A percentile compares a stretch with the other conserved stretches of the same genome.
Conservation (phyloP, 2,113 vertebrate genomes). For the Cebidichthys violaceus region DNA sequence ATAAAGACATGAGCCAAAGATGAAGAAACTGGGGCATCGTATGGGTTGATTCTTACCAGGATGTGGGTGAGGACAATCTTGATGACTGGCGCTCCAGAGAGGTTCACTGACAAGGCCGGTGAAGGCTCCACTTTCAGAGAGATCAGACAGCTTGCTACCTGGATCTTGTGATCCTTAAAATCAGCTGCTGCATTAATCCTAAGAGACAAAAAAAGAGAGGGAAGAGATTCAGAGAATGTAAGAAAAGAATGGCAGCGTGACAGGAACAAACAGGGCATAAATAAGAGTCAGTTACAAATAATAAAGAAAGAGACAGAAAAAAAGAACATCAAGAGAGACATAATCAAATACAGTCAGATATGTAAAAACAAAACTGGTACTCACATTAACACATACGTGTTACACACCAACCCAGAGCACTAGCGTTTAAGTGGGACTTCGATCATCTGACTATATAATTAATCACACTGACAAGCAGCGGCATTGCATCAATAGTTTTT, state of each 20-base stretch:
- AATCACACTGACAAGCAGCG: constrained; percentile 47
- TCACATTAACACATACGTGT: constrained; percentile 30
- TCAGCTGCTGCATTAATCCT: constrained; percentile 88
- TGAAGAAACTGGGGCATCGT: neutral
- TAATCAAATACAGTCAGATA: neutral
- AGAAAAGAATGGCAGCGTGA: neutral
- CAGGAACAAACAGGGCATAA: neutral
- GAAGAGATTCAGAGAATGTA: neutral
- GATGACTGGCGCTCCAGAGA: constrained; percentile 89
- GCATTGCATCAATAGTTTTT: constrained; percentile 25
- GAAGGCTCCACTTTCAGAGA: constrained; percentile 92
- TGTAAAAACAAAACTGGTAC: neutral
- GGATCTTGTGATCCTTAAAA: constrained; percentile 85
- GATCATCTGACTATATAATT: constrained; percentile 46
- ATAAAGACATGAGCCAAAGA: constrained; percentile 23
- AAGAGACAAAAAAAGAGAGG: neutral
- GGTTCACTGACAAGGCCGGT: constrained; percentile 86
- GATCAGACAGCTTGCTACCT: constrained; percentile 89
- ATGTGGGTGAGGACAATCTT: constrained; percentile 89
- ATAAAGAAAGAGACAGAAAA: constrained; percentile 1
- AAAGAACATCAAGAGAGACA: neutral
- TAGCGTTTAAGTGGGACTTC: constrained; percentile 60
- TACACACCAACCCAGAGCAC: constrained; percentile 43
- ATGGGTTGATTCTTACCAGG: constrained; percentile 85
- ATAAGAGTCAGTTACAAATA: constrained; percentile 1